Conservation (phyloP, 2,888 invertebrate genomes). For the Chloroclystis v-ata region DNA sequence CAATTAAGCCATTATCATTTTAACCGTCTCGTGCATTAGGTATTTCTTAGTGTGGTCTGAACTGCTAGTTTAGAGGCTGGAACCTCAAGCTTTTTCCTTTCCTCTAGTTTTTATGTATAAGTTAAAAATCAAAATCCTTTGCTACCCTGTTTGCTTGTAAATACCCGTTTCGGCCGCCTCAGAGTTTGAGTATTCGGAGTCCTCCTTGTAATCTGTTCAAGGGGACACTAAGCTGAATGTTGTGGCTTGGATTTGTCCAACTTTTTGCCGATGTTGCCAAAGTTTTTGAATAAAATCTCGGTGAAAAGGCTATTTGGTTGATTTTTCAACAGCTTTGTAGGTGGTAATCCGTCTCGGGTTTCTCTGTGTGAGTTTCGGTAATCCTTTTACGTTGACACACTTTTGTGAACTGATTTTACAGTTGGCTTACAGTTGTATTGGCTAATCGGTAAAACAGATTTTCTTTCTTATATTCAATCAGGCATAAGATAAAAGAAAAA, state of each 20-base stretch:
- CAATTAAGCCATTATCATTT: no score
- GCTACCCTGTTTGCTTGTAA: no score
- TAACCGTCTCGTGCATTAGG: no score
- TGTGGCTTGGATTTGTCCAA: constrained; percentile 29
- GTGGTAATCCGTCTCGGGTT: not conserved
- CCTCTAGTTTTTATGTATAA: no score
- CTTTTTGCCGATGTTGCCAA: constrained; percentile 29
- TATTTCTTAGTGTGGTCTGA: no score
- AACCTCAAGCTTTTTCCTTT: no score
- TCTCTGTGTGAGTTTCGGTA: not conserved
- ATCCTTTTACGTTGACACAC: not conserved
- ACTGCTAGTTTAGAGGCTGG: no score
- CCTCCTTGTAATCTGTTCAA: constrained; percentile 20
- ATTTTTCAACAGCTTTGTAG: not conserved
- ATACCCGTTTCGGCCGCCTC: not conserved
- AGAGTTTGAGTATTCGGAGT: constrained; percentile 17
- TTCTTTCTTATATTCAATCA: no score
- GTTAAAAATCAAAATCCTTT: no score
- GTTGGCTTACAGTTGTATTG: not conserved
- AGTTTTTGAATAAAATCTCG: constrained; percentile 8
- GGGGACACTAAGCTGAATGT: constrained; percentile 42
- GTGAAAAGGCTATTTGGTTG: not conserved
- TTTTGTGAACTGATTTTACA: not conserved
- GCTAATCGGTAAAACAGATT: no score
- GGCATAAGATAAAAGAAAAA: no score